Evolutionary conservation across 2,888 invertebrate species (phyloP).

Genomic region (Acleris holmiana): DNA sequence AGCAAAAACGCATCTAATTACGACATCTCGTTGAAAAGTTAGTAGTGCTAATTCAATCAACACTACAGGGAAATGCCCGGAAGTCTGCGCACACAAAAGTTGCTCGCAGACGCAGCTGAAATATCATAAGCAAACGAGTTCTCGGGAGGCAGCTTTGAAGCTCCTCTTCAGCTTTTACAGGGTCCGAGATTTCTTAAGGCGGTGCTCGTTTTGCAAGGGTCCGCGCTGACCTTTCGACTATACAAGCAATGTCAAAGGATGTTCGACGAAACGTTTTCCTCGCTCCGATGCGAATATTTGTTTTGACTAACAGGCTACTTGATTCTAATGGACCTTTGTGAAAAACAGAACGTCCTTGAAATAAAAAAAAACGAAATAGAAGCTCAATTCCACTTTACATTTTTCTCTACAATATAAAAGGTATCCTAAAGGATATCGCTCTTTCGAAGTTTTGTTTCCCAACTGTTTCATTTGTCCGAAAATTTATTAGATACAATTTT

Average conservation of each 20-base stretch:
- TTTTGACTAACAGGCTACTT: slow-evolving; percentile 6
- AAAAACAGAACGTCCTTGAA: no score
- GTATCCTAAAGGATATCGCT: no score
- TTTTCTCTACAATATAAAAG: no score
- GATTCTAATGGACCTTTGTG: no score
- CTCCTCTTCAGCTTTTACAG: slow-evolving; percentile 41
- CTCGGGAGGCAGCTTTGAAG: slow-evolving; percentile 50
- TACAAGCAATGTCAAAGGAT: slow-evolving; percentile 15
- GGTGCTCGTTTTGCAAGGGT: slow-evolving; percentile 34
- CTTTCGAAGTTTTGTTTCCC: no score
- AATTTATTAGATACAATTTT: no score
- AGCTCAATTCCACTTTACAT: no score
- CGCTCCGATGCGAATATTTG: neutral
- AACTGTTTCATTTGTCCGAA: no score
- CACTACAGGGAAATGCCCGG: slow-evolving; percentile 32
- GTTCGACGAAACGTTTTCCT: slow-evolving; percentile 1
- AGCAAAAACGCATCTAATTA: slow-evolving; percentile 47
- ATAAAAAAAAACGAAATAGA: no score
- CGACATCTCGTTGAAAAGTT: slow-evolving; percentile 45
- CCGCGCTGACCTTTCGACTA: slow-evolving; percentile 13
- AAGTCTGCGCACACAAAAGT: slow-evolving; percentile 43
- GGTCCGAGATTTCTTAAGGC: slow-evolving; percentile 42
- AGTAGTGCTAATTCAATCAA: slow-evolving; percentile 49
- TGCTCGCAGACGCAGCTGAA: slow-evolving; percentile 40
- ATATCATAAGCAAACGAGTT: slow-evolving; percentile 50